These are phyloP conservation scores for Hirundo rustica DNA, from an alignment of 2,797 vertebrate species.

Conservation along the genomic window DNA sequence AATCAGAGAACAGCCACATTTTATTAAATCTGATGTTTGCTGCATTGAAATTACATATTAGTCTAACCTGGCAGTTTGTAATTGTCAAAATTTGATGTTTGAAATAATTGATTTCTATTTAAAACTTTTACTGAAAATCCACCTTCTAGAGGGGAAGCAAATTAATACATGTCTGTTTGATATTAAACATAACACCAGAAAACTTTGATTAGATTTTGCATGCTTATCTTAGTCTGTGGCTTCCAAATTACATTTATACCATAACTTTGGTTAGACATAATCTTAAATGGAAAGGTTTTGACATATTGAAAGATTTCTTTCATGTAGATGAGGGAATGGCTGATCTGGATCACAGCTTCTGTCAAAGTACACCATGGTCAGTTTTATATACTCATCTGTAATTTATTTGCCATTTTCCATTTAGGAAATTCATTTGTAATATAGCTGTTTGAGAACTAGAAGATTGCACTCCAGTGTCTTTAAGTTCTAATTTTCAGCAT, in stretches of 20 bases:
- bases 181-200: background rate
- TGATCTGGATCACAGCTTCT: background rate
- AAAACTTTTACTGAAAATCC: background rate
- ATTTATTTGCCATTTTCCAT: background rate
- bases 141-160: background rate
- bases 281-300: background rate
- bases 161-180: background rate
- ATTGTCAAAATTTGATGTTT: background rate
- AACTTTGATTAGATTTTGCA: fast-evolving
- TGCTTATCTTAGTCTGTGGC: background rate
- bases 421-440: background rate
- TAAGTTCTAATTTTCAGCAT: background rate
- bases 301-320: background rate
- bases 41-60: background rate
- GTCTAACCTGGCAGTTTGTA: background rate
- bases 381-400: background rate
- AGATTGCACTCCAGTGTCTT: background rate
- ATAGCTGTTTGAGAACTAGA: background rate
- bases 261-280: background rate
- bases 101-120: background rate
- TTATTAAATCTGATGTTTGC: background rate
- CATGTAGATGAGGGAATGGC: background rate
- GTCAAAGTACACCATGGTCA: background rate
- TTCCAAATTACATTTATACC: background rate
- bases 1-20: background rate